Percentiles rank a stretch among this genome's conserved stretches.
Evolutionary conservation across 2,888 invertebrate species (phyloP).

Genomic region (Meganola albula): DNA sequence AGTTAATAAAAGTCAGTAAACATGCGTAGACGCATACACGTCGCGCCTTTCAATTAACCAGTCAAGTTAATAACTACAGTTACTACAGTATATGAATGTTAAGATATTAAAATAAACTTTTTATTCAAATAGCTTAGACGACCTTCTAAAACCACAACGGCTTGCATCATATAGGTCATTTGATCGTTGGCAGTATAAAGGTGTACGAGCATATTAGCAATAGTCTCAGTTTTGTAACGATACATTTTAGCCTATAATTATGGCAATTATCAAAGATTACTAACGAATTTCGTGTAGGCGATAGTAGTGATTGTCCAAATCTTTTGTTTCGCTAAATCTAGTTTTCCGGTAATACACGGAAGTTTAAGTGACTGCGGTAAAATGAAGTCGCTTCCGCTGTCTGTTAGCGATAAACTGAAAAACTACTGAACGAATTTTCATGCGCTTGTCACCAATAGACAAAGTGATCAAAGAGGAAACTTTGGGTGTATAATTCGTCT

Average conservation of each 20-base stretch:
- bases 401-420: background rate
- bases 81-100: no score
- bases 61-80: no score
- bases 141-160: conserved; percentile 26
- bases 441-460: no score
- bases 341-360: conserved; percentile 2
- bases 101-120: conserved; percentile 18
- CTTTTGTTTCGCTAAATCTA: background rate
- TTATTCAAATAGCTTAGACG: conserved; percentile 21
- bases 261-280: conserved; percentile 13
- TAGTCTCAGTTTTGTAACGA: conserved; percentile 20
- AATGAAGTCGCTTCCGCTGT: background rate
- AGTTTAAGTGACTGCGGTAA: background rate
- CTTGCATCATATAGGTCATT: conserved; percentile 36
- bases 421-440: no score
- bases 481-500: no score
- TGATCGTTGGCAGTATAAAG: conserved; percentile 16
- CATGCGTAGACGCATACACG: no score
- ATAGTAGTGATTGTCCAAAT: conserved; percentile 1
- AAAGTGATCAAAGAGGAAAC: no score
- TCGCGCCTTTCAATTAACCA: no score
- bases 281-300: conserved; percentile 7
- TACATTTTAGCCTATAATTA: conserved; percentile 17
- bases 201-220: conserved; percentile 5
- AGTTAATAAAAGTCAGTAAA: no score